Percentiles rank a stretch among this genome's conserved stretches.
Conservation (phyloP, 2,888 invertebrate genomes). For the Synergus gifuensis region DNA sequence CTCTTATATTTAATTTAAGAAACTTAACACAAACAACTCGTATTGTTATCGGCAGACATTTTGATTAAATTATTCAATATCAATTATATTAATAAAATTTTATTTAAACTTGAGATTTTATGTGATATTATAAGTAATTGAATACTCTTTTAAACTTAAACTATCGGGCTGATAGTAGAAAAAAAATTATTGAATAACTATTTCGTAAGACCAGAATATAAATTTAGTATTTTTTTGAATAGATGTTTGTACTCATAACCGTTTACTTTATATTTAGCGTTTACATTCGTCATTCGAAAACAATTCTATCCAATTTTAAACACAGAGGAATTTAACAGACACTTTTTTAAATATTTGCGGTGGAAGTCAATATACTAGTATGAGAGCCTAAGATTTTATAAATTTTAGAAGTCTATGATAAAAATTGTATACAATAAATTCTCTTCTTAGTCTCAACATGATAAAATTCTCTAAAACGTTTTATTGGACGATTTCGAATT, state of each 20-base stretch:
- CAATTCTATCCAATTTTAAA: not conserved
- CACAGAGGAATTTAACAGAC: not conserved
- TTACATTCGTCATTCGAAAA: not conserved
- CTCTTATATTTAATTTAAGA: constrained; percentile 30
- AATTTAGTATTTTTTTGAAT: not conserved
- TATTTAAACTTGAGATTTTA: not conserved
- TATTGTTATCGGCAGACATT: not conserved
- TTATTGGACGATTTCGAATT: not conserved
- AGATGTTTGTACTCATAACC: not conserved
- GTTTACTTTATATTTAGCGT: not conserved
- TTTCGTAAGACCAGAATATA: not conserved
- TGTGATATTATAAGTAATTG: not conserved
- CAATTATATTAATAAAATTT: not conserved
- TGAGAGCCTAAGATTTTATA: not conserved
- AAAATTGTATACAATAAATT: not conserved
- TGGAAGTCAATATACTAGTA: not conserved
- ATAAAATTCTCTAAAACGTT: not conserved
- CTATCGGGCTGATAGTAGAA: not conserved
- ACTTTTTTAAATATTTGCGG: not conserved
- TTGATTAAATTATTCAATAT: not conserved
- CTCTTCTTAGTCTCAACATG: not conserved
- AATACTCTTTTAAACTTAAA: not conserved
- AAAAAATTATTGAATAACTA: not conserved
- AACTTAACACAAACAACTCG: constrained; percentile 19
- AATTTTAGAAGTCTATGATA: not conserved